Conservation (phyloP, 2,797 vertebrate genomes). For the Microtus californicus region DNA sequence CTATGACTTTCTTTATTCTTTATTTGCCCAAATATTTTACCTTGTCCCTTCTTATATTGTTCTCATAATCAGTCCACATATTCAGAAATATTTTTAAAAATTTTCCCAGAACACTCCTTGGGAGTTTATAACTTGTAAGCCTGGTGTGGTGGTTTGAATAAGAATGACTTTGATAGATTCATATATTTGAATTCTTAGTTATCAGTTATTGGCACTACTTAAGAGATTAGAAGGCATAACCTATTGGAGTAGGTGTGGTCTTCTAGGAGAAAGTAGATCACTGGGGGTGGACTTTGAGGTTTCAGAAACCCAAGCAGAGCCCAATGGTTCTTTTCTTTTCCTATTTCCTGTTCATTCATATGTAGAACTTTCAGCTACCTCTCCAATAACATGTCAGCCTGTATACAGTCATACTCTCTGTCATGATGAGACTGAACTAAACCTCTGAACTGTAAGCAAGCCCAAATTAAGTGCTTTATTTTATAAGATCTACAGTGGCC, state of each 20-base stretch:
- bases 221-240: not conserved
- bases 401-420: not conserved
- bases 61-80: not conserved
- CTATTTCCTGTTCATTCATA: not conserved
- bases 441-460: not conserved
- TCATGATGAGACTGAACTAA: not conserved
- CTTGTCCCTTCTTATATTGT: not conserved
- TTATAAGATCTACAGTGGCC: not conserved
- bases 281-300: not conserved
- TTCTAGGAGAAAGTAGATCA: too few relatives aligned
- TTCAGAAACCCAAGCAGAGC: not conserved
- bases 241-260: not conserved
- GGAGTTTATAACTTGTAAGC: not conserved
- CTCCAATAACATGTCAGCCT: not conserved
- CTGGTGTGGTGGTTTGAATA: not conserved
- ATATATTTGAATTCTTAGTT: not conserved
- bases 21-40: not conserved
- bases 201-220: not conserved
- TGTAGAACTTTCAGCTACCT: not conserved
- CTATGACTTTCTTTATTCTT: not conserved
- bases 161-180: not conserved
- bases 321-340: not conserved
- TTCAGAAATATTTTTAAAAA: not conserved
- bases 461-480: not conserved
- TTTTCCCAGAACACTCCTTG: not conserved